Evolutionary conservation across 1,140 invertebrate genomes (phyloP).

Genomic region (Zaprionus inermis): DNA sequence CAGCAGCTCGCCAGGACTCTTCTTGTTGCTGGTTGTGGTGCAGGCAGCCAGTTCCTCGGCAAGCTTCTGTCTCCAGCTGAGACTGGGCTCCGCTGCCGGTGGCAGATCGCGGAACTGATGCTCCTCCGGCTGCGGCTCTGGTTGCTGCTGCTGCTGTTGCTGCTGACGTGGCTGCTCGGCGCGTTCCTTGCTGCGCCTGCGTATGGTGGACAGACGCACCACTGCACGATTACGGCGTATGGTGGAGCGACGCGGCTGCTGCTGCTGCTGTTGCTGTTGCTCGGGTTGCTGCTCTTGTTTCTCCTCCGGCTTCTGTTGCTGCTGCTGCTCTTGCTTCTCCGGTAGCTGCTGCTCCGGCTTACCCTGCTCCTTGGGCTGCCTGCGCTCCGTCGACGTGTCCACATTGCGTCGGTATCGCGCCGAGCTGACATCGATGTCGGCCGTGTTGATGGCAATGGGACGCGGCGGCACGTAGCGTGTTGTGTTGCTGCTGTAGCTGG

Average conservation of each 20-base stretch:
- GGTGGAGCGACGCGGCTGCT: constrained; percentile 84
- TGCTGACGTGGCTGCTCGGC: constrained; percentile 20
- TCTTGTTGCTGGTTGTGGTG: constrained; percentile 84
- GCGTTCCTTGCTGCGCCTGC: constrained; percentile 85
- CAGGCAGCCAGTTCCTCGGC: constrained; percentile 85
- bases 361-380: neutral
- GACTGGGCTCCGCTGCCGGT: constrained; percentile 60
- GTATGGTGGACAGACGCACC: constrained; percentile 88
- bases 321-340: constrained; percentile 3
- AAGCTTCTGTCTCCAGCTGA: constrained; percentile 87
- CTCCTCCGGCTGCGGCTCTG: constrained; percentile 29
- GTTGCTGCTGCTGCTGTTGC: constrained; percentile 56
- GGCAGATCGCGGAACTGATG: constrained; percentile 72
- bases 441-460: constrained; percentile 90
- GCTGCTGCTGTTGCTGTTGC: constrained; percentile 18
- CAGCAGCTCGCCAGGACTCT: constrained; percentile 89
- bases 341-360: neutral
- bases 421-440: constrained; percentile 91
- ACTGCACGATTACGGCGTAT: constrained; percentile 89
- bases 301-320: neutral
- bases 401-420: constrained; percentile 85
- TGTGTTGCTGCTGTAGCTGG: constrained; percentile 57
- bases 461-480: constrained; percentile 85
- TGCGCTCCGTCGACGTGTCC: constrained; percentile 38
- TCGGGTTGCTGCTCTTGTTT: constrained; percentile 11